phyloP scores from a whole-genome alignment of 2,113 vertebrate genomes.

The Leptobrachium leishanense region DNA sequence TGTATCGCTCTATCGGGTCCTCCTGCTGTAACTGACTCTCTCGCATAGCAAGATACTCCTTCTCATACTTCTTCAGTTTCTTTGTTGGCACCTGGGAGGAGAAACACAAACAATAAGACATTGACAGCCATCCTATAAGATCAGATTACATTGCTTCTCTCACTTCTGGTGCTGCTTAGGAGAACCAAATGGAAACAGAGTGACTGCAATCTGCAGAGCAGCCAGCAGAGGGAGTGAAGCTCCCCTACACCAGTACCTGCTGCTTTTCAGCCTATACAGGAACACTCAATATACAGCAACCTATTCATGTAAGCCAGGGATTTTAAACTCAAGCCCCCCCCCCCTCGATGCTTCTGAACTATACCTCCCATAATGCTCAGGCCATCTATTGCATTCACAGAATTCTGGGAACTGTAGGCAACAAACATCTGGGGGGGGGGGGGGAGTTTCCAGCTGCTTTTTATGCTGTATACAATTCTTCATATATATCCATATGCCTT shows the following conservation, averaged over 20 bases:
- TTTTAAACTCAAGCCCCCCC: too few species aligned
- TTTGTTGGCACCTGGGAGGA: conserved; percentile 87
- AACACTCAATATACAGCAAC: too few species aligned
- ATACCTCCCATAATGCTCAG: too few species aligned
- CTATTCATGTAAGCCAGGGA: too few species aligned
- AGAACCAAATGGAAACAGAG: background rate
- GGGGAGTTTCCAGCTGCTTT: too few species aligned
- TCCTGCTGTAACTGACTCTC: conserved; percentile 96
- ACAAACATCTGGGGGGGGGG: too few species aligned
- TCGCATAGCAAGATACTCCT: conserved; percentile 89
- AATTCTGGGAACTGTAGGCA: too few species aligned
- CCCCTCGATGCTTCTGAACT: too few species aligned
- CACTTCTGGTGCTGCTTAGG: background rate
- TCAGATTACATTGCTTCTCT: background rate
- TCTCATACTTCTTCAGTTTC: conserved; percentile 99
- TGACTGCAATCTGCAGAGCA: background rate
- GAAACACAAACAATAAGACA: background rate
- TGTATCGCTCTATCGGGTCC: conserved; percentile 94
- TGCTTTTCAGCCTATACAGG: background rate
- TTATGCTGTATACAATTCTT: too few species aligned
- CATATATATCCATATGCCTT: too few species aligned
- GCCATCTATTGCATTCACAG: too few species aligned
- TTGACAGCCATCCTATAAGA: background rate
- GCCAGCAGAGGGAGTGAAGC: conserved; percentile 13
- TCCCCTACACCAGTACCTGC: background rate